These are phyloP conservation scores for Atta texana DNA, from an alignment of 1,140 invertebrate species.

Conservation along the genomic window DNA sequence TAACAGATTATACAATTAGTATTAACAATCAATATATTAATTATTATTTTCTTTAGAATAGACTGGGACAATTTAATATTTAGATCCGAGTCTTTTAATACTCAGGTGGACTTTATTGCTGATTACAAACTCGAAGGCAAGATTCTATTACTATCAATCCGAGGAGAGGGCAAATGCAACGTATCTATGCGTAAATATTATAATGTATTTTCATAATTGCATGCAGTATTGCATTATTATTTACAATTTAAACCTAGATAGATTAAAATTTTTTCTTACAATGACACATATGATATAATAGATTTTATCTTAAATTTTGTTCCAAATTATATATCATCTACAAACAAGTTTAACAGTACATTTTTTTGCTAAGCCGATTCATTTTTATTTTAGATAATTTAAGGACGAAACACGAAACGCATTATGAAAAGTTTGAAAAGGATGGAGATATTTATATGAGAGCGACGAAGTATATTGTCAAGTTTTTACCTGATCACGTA, in stretches of 20 bases:
- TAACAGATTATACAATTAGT: neutral
- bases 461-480: slow-evolving; percentile 87
- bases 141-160: slow-evolving; percentile 90
- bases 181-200: slow-evolving; percentile 89
- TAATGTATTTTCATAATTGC: neutral
- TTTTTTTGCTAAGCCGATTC: neutral
- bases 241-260: neutral
- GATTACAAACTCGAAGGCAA: slow-evolving; percentile 90
- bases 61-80: slow-evolving; percentile 85
- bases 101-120: slow-evolving; percentile 87
- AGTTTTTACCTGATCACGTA: slow-evolving; percentile 87
- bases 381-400: slow-evolving; percentile 84
- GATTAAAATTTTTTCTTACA: too few relatives aligned
- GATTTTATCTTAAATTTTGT: neutral
- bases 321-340: neutral
- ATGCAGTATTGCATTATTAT: neutral
- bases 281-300: neutral
- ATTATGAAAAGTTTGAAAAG: slow-evolving; percentile 87
- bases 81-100: slow-evolving; percentile 82
- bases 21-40: neutral
- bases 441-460: slow-evolving; percentile 88
- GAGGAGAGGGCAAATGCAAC: slow-evolving; percentile 90
- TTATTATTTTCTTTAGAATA: slow-evolving; percentile 79
- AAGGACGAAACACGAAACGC: slow-evolving; percentile 87
- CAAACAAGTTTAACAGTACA: neutral